A percentile compares a stretch with the other conserved stretches of the same genome.
Conservation (phyloP, 2,797 vertebrate genomes). For the Lophotriccus pileatus region DNA sequence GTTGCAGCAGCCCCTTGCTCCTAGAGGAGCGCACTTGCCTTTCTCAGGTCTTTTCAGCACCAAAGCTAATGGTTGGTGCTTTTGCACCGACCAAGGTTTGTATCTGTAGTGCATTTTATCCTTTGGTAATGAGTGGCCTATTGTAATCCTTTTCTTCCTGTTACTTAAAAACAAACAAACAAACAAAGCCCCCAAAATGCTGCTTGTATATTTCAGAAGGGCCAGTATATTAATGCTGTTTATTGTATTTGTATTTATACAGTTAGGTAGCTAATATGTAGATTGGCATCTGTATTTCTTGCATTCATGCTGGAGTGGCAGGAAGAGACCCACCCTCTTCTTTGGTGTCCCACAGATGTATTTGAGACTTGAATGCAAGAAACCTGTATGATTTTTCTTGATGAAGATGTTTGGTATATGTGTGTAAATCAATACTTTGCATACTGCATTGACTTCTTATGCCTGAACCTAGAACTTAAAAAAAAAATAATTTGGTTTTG, state of each 20-base stretch:
- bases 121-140: background rate
- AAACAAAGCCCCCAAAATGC: accelerated
- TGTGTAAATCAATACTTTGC: background rate
- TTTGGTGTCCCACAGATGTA: background rate
- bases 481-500: background rate
- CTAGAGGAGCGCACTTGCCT: background rate
- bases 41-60: background rate
- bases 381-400: background rate
- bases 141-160: background rate
- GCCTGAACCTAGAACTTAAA: background rate
- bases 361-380: background rate
- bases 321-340: background rate
- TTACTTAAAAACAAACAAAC: background rate
- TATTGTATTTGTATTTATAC: background rate
- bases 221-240: background rate
- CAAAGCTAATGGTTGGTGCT: background rate
- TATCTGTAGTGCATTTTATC: background rate
- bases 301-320: background rate
- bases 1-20: background rate
- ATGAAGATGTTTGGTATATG: background rate
- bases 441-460: background rate
- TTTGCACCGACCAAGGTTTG: accelerated
- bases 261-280: background rate
- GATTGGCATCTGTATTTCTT: background rate
- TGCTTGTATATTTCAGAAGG: background rate